Conservation (phyloP, 2,888 invertebrate species). For the Cantharis lateralis region DNA sequence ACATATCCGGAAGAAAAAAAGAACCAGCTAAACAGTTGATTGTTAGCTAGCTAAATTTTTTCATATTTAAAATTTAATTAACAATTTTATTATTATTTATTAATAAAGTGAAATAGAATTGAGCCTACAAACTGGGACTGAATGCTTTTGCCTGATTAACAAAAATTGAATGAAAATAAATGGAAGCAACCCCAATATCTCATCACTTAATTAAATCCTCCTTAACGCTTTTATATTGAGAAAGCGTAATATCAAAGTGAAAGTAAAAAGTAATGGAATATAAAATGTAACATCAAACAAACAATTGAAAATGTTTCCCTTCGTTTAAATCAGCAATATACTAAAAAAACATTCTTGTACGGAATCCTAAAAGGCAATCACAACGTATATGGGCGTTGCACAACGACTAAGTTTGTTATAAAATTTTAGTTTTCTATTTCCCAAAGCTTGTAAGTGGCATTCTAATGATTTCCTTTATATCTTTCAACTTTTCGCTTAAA, state of each 20-base stretch:
- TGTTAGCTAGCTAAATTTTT: too few relatives aligned
- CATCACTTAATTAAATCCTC: neutral
- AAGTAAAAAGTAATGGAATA: conserved; percentile 5
- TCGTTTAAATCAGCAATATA: conserved; percentile 33
- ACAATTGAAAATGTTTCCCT: conserved; percentile 28
- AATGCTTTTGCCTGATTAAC: neutral
- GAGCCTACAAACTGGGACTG: neutral
- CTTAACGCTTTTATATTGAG: neutral
- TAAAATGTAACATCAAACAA: conserved; percentile 26
- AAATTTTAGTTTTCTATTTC: neutral
- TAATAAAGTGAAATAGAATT: too few relatives aligned
- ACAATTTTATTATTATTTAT: too few relatives aligned
- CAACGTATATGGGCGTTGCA: conserved; percentile 31
- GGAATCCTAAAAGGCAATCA: conserved; percentile 30
- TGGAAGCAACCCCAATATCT: neutral
- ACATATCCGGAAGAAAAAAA: too few relatives aligned
- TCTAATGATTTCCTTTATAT: neutral
- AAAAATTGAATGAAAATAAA: neutral
- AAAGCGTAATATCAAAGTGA: neutral
- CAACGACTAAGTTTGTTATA: conserved; percentile 6
- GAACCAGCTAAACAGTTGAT: too few relatives aligned
- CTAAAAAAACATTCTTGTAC: conserved; percentile 29
- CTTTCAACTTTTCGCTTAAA: neutral
- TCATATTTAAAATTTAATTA: too few relatives aligned
- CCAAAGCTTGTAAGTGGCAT: too few relatives aligned